These are phyloP conservation scores for Hydractinia echinata DNA, from an alignment of 30 jellyfish, hydroid and myxozoan genomes.

Conservation along the genomic window DNA sequence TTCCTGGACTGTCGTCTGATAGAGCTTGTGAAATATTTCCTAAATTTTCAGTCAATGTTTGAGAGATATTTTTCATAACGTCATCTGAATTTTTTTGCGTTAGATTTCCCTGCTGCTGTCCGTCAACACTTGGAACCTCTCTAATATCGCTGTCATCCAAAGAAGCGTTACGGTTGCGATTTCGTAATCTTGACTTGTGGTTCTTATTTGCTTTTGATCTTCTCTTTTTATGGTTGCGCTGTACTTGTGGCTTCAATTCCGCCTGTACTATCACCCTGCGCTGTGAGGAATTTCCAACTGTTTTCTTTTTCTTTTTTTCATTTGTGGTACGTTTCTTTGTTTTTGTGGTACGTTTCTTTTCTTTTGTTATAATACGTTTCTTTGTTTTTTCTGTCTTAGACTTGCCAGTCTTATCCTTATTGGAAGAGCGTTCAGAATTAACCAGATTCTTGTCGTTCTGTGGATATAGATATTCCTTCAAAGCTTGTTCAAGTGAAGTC, in stretches of 20 bases:
- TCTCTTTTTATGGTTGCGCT: background rate
- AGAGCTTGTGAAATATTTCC: background rate
- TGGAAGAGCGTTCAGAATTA: background rate
- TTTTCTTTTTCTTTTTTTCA: background rate
- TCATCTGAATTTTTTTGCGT: background rate
- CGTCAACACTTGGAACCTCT: too few relatives aligned
- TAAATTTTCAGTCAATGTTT: background rate
- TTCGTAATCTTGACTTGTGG: background rate
- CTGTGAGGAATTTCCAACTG: background rate
- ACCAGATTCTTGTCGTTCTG: background rate
- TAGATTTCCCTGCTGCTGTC: background rate
- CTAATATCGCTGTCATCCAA: too few relatives aligned
- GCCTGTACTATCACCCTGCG: background rate
- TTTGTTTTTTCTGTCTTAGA: background rate
- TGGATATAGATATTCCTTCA: constrained; percentile 19
- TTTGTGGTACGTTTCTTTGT: background rate
- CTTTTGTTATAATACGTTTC: background rate
- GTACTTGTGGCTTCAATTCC: background rate
- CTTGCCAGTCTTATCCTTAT: background rate
- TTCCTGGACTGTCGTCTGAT: constrained; percentile 13
- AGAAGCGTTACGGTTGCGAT: background rate
- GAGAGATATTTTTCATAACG: background rate
- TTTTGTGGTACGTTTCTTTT: background rate
- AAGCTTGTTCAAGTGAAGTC: constrained; percentile 7
- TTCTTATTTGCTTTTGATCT: background rate